Percentiles rank a stretch among this genome's conserved stretches.
Conservation (phyloP, 2,888 invertebrate species). For the Operophtera brumata region DNA sequence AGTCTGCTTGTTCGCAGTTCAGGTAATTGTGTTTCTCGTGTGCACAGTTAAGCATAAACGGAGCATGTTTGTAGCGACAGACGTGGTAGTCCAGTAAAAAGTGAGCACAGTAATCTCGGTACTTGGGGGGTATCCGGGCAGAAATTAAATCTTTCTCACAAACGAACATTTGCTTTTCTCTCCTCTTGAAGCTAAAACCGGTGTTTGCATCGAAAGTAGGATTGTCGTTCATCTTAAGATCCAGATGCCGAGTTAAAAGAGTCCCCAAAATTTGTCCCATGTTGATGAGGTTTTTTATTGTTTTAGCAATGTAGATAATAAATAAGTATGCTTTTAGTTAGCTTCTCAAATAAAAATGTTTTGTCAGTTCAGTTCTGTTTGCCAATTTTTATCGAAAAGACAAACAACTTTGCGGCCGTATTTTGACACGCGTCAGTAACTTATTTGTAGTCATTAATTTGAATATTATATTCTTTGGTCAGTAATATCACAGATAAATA, state of each 20-base stretch:
- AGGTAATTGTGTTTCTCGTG: slow-evolving; percentile 87
- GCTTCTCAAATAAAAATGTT: neutral
- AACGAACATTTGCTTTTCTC: slow-evolving; percentile 85
- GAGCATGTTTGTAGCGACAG: slow-evolving; percentile 86
- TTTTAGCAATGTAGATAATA: too few relatives aligned
- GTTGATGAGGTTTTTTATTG: neutral
- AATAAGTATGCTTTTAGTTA: too few relatives aligned
- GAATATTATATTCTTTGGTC: too few relatives aligned
- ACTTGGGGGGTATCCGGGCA: slow-evolving; percentile 83
- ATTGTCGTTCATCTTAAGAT: slow-evolving; percentile 56
- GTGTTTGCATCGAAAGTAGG: slow-evolving; percentile 84
- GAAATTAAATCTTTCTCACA: slow-evolving; percentile 87
- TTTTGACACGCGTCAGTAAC: too few relatives aligned
- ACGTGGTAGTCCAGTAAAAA: slow-evolving; percentile 82
- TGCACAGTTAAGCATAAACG: slow-evolving; percentile 83
- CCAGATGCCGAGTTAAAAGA: slow-evolving; percentile 39
- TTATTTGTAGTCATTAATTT: too few relatives aligned
- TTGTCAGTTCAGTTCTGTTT: too few relatives aligned
- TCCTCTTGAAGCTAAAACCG: slow-evolving; percentile 86
- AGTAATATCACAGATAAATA: too few relatives aligned
- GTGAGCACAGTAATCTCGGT: slow-evolving; percentile 93
- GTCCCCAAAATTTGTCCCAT: slow-evolving; percentile 61
- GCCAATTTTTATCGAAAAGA: neutral
- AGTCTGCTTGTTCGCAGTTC: slow-evolving; percentile 90
- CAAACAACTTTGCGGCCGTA: too few relatives aligned